phyloP scores from a whole-genome alignment of 2,888 invertebrate genomes.

The Arrhopalites spinosus region DNA sequence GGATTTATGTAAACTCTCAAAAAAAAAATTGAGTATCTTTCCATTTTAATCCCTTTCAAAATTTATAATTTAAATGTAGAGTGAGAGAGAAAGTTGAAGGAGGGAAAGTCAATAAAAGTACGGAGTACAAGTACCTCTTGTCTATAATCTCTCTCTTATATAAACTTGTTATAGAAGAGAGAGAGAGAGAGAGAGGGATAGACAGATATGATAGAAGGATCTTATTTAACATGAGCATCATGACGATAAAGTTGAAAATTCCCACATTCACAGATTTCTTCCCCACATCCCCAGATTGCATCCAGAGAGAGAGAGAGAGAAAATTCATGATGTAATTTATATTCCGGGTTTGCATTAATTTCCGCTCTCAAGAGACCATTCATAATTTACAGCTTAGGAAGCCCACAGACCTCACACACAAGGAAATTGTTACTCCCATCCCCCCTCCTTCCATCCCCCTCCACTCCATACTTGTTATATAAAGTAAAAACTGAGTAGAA shows the following conservation, averaged over 20 bases:
- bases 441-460: no score
- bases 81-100: background rate
- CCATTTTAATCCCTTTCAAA: no score
- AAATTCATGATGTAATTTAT: constrained; percentile 49
- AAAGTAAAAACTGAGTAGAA: no score
- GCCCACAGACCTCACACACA: no score
- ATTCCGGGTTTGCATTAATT: constrained; percentile 39
- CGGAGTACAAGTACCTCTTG: no score
- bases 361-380: constrained; percentile 16
- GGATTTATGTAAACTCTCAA: no score
- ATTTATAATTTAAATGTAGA: no score
- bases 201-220: background rate
- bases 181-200: background rate
- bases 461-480: no score
- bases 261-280: constrained; percentile 16
- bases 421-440: constrained; percentile 21
- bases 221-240: background rate
- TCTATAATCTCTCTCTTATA: no score
- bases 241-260: constrained; percentile 3
- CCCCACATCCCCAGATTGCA: background rate
- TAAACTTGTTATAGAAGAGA: background rate
- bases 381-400: constrained; percentile 8
- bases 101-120: background rate
- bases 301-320: background rate
- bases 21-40: no score